These are phyloP conservation scores for Tympanoctomys barrerae DNA, from an alignment of 2,797 vertebrate genomes.

Conservation along the genomic window DNA sequence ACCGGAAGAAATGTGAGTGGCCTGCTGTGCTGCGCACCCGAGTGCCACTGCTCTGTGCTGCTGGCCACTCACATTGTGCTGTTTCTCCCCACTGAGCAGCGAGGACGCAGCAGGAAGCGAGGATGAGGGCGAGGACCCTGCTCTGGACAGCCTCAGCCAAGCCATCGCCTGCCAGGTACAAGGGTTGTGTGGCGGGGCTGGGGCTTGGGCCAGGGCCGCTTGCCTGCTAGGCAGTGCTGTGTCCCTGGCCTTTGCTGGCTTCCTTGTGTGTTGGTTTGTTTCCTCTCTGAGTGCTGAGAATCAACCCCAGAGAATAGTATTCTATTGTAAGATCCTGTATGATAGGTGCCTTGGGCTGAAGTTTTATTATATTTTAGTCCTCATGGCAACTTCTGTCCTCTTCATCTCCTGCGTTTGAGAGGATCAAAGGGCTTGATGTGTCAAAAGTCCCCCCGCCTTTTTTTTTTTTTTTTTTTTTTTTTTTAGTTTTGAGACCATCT, in stretches of 20 bases:
- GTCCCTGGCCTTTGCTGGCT: not conserved
- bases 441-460: no score
- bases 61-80: not conserved
- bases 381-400: not conserved
- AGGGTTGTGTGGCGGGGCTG: not conserved
- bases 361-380: not conserved
- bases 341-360: not conserved
- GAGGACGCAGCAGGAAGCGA: conserved; percentile 95
- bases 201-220: not conserved
- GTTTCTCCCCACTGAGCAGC: conserved; percentile 85
- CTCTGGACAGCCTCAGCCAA: conserved; percentile 97
- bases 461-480: no score
- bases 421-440: not conserved
- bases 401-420: not conserved
- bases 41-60: not conserved
- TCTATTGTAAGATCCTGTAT: not conserved
- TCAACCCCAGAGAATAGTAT: not conserved
- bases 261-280: not conserved
- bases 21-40: conserved; percentile 10
- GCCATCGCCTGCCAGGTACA: conserved; percentile 96
- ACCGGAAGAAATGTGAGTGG: conserved; percentile 92
- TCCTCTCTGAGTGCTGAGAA: not conserved
- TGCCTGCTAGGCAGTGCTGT: not conserved
- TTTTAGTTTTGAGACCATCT: no score
- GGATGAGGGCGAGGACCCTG: conserved; percentile 76